These are phyloP conservation scores for Clunio marinus DNA, from an alignment of 2,888 invertebrate species.

Conservation along the genomic window DNA sequence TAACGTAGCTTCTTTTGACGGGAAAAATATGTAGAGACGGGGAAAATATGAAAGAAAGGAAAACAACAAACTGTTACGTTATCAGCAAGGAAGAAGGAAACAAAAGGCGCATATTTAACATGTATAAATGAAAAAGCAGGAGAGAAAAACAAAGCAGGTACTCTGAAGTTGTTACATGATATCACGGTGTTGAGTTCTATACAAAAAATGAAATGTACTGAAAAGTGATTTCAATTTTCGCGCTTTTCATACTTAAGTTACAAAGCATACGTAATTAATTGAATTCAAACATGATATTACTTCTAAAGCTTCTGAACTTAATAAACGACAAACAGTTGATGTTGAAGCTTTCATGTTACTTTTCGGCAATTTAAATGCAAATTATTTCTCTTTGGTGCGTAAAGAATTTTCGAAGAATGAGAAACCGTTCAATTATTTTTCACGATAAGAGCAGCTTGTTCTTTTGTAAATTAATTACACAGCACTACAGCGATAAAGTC, in stretches of 20 bases:
- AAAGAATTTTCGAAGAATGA: background rate
- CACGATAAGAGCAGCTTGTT: slow-evolving; percentile 14
- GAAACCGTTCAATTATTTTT: slow-evolving; percentile 9
- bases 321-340: background rate
- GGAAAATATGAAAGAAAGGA: slow-evolving; percentile 8
- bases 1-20: too few species aligned
- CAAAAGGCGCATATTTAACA: too few species aligned
- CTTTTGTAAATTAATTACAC: slow-evolving; percentile 19
- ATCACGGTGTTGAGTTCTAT: background rate
- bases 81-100: background rate
- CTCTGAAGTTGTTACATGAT: too few species aligned
- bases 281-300: slow-evolving; percentile 10
- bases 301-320: background rate
- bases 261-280: slow-evolving; percentile 26
- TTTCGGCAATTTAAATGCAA: slow-evolving; percentile 9
- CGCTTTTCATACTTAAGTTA: background rate
- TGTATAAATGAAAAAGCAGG: too few species aligned
- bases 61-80: background rate
- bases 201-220: background rate
- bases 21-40: background rate
- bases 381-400: background rate
- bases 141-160: too few species aligned
- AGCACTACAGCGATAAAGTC: slow-evolving; percentile 8
- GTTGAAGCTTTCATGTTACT: background rate
- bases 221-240: background rate